Evolutionary conservation across 1,140 invertebrate species (phyloP).

Genomic region (Ruditapes philippinarum): DNA sequence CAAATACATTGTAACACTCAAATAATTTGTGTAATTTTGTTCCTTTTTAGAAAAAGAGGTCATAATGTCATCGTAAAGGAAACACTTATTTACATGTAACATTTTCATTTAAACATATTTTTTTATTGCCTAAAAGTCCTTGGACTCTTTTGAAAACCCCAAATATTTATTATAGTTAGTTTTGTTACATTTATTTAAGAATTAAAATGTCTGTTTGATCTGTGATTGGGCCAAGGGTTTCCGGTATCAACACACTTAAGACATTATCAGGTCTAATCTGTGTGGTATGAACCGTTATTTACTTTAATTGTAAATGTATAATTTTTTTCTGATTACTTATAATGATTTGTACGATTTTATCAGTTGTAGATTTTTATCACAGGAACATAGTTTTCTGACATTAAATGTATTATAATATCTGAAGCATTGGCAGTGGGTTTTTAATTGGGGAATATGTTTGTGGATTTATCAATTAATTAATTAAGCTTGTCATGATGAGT

Average conservation of each 20-base stretch:
- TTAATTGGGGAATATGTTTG: background rate
- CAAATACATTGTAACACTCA: no score
- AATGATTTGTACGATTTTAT: background rate
- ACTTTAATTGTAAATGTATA: background rate
- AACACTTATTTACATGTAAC: background rate
- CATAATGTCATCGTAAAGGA: background rate
- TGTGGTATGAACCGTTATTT: background rate
- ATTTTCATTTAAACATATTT: background rate
- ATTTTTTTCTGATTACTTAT: background rate
- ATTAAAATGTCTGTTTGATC: background rate
- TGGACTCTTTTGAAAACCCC: background rate
- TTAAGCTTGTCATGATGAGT: no score
- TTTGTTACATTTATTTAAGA: conserved; percentile 35
- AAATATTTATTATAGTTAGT: background rate
- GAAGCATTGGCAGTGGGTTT: background rate
- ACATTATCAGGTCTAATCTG: background rate
- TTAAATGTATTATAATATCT: background rate
- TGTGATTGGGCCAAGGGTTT: background rate
- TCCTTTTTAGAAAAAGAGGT: background rate
- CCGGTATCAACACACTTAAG: background rate
- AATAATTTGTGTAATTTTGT: no score
- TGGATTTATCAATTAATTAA: no score
- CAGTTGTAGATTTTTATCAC: background rate
- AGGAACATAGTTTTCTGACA: background rate
- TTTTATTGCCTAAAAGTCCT: background rate